Evolutionary conservation across 2,113 vertebrate species (phyloP), one percentile per base, ranked within the genome.

Genomic region (Erythrocercus mccallii): DNA sequence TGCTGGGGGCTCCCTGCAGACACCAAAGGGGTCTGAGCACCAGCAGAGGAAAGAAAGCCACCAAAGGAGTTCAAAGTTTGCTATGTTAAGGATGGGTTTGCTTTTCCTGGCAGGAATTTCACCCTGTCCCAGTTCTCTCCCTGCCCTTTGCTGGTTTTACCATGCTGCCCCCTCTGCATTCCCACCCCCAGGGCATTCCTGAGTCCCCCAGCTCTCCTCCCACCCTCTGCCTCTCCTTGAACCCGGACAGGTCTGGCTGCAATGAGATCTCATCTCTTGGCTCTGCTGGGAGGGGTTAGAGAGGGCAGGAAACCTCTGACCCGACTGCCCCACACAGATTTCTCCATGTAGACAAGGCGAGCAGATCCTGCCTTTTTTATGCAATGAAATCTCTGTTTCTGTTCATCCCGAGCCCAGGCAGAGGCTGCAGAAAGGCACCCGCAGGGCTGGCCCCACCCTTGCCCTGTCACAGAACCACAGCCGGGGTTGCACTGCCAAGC

Each of bases 331-430:
- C 37, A 2, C 8, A 2, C 51, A 10, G 27, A 4, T 61, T 56
- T 90, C 92, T 95, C 88, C 90, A 61, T 15, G 85, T 45, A 73
- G 74, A 88, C 90, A 80, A 81, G 50, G 35, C 71, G 47, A 96
- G 58, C 68, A 83, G 88, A 70, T 38, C 58, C 62, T 54, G 38
- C 84, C 50, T 82, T 76, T 47, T 10, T 12, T 7, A 12, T 1
- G 1, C 42, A 57, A 54, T 5, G 5, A 53, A 30, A 80, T 2
- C 61, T 56, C 40, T 0, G 0, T 44, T 85, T 69, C 48, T 40
- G 13, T 23, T 27, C 3, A 0, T 37, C 5, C 38, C 6, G 54
- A 86, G 72, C 14, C 86, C 68, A 18, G 86, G 86, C 16, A 53
- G 70, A 57, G 57, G 83, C 88, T 89, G 88, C 88, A 92, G 71